These are phyloP conservation scores for Megastigmus dorsalis DNA, from an alignment of 2,888 invertebrate genomes.

Conservation along the genomic window DNA sequence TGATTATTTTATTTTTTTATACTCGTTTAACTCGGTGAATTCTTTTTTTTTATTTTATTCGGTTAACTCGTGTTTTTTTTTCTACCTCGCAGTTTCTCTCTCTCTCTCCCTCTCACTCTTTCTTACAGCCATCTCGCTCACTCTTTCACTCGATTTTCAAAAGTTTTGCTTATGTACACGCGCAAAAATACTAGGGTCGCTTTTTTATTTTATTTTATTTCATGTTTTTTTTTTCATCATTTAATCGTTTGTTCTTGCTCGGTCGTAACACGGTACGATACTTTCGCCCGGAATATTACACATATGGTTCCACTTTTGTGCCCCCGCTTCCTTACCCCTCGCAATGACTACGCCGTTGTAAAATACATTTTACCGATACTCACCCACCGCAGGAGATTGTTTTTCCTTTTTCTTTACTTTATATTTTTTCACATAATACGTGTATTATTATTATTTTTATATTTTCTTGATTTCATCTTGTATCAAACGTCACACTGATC, in stretches of 20 bases:
- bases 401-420: constrained; percentile 29
- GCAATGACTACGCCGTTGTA: background rate
- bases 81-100: constrained; percentile 33
- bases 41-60: constrained; percentile 33
- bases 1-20: constrained; percentile 55
- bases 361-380: constrained; percentile 4
- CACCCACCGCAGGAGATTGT: constrained; percentile 17
- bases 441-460: constrained; percentile 34
- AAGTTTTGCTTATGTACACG: constrained; percentile 55
- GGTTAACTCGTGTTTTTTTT: constrained; percentile 44
- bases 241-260: constrained; percentile 27
- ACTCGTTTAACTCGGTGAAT: constrained; percentile 53
- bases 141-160: constrained; percentile 29
- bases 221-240: constrained; percentile 13
- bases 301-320: background rate
- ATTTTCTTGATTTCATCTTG: constrained; percentile 30
- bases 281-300: constrained; percentile 24
- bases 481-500: constrained; percentile 51
- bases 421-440: constrained; percentile 34
- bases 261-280: constrained; percentile 51
- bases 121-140: constrained; percentile 12
- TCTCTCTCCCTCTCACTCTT: constrained; percentile 4
- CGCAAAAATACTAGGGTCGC: constrained; percentile 60
- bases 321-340: background rate
- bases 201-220: constrained; percentile 45